Evolutionary conservation across 2,888 invertebrate genomes (phyloP), one percentile per base, ranked within the genome.

Genomic region (Amphipyra tragopoginis): DNA sequence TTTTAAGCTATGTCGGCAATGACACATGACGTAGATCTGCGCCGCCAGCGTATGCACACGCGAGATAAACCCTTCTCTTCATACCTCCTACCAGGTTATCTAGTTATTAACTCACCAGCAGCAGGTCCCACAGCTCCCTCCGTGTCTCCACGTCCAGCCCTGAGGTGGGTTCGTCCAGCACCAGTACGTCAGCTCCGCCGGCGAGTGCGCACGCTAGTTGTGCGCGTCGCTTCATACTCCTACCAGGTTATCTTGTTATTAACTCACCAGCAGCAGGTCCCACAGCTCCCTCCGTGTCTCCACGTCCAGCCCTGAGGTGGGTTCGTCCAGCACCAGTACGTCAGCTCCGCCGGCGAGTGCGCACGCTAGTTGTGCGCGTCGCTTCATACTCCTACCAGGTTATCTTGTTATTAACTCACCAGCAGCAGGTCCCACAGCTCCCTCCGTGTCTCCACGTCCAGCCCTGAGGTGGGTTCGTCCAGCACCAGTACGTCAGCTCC

Each of bases 161-260:
- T 0, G 89, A 85, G 0, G 98, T 98, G n/a, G 98, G 97, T 83
- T 98, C 97, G 83, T 97, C 97, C 79, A 97, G 92, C 65, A 97
- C 95, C 53, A 97, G 83, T 45, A 88, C 85, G 11, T 65, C 96
- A 11, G 98, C 97, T 71, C 96, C 96, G 0, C 98, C 98, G 39
- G 98, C 96, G 47, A 98, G 95, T 0, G 98, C 98, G 87, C 98
- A 97, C 34, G 97, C 98, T 15, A 99, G 95, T 49, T 97, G 98
- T 11, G 98, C 69, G 0, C 98, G 96, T 50, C 98, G 93, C 91
- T 92, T 97, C n/a, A n/a, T n/a, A n/a, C n/a, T n/a, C n/a, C n/a
- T n/a, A n/a, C n/a, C n/a, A n/a, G n/a, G n/a, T n/a, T n/a, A 29
- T 5, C 29, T 29, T 29, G 9, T 14, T 8, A 33, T 3, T 8